phyloP scores from a whole-genome alignment of 1,140 invertebrate genomes.

The Panagrolaimus sp. region DNA sequence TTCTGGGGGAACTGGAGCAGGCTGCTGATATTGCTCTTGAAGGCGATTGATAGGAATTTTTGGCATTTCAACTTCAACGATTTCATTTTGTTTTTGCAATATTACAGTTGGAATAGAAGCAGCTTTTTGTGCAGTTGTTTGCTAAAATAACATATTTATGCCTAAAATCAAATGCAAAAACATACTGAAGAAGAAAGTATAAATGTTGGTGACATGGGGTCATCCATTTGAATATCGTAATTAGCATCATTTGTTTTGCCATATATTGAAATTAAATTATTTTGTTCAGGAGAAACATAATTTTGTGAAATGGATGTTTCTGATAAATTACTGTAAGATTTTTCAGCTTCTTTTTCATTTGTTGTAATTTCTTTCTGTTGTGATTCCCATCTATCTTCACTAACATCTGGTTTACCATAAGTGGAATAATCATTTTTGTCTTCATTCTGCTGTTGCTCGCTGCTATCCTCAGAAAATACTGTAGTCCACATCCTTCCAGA shows the following conservation, averaged over 20 bases:
- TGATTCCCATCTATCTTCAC: too few species aligned
- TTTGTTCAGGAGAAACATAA: background rate
- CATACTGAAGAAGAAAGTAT: slow-evolving; percentile 27
- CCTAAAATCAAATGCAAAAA: background rate
- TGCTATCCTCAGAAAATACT: slow-evolving; percentile 45
- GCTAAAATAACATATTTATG: too few species aligned
- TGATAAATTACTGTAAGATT: background rate
- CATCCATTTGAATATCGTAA: slow-evolving; percentile 49
- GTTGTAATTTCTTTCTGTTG: background rate
- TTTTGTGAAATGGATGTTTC: background rate
- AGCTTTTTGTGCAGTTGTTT: too few species aligned
- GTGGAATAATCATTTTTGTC: background rate
- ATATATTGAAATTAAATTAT: slow-evolving; percentile 1
- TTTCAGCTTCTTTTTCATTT: too few species aligned
- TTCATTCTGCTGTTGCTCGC: background rate
- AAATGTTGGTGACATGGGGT: slow-evolving; percentile 44
- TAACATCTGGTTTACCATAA: background rate
- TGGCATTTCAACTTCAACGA: background rate
- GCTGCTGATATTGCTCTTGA: background rate
- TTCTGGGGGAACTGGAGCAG: slow-evolving; percentile 15
- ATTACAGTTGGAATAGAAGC: too few species aligned
- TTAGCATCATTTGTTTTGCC: slow-evolving; percentile 16
- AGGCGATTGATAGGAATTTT: background rate
- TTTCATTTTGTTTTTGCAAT: too few species aligned
- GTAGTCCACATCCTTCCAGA: slow-evolving; percentile 44